phyloP scores from a whole-genome alignment of 1,140 invertebrate species.

The Drosophila subobscura region DNA sequence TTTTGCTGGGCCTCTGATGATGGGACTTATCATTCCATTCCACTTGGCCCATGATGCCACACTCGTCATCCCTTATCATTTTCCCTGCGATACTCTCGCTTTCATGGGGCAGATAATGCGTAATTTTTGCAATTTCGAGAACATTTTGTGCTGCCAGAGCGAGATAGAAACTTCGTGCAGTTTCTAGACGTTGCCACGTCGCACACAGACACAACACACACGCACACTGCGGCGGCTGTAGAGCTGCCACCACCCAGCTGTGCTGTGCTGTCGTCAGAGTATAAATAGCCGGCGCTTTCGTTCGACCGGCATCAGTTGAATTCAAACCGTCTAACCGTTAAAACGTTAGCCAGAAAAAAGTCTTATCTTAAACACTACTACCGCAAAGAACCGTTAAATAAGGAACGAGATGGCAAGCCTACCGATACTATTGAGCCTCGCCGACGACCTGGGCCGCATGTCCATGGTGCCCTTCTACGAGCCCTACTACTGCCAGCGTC shows the following conservation, averaged over 20 bases:
- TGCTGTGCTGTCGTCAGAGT: slow-evolving; percentile 15
- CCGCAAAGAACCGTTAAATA: slow-evolving; percentile 9
- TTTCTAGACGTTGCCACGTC: slow-evolving; percentile 15
- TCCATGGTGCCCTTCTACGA: slow-evolving; percentile 67
- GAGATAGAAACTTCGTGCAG: slow-evolving; percentile 47
- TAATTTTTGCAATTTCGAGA: slow-evolving; percentile 60
- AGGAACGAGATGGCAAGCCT: slow-evolving; percentile 61
- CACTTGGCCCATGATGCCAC: background rate
- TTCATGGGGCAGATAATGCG: slow-evolving; percentile 42
- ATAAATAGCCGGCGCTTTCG: slow-evolving; percentile 57
- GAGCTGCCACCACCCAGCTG: slow-evolving; percentile 1
- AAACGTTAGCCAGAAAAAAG: slow-evolving; percentile 20
- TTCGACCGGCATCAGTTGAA: slow-evolving; percentile 58
- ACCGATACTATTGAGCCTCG: slow-evolving; percentile 70
- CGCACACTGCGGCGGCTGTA: background rate
- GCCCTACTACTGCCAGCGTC: slow-evolving; percentile 52
- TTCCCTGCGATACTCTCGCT: slow-evolving; percentile 43
- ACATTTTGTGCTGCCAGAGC: slow-evolving; percentile 40
- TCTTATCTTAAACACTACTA: background rate
- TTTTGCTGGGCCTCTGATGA: background rate
- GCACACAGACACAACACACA: slow-evolving; percentile 6
- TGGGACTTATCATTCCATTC: slow-evolving; percentile 29
- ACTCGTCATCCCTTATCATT: background rate
- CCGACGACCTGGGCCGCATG: slow-evolving; percentile 71
- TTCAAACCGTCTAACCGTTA: slow-evolving; percentile 41